These are phyloP conservation scores for Ascidia mentula DNA, from an alignment of 23 tunicate genomes.

Conservation along the genomic window DNA sequence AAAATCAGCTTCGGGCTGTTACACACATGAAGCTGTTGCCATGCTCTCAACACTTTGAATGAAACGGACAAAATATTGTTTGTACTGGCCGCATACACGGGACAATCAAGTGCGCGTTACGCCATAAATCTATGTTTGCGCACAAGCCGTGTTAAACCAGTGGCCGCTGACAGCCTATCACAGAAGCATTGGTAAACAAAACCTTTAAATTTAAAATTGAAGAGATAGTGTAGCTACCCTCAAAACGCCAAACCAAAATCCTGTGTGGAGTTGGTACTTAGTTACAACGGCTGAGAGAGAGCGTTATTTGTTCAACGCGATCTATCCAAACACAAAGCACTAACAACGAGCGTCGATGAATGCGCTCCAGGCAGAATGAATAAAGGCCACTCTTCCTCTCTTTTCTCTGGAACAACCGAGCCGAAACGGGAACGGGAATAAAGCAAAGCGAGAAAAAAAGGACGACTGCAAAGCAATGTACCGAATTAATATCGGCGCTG, in stretches of 20 bases:
- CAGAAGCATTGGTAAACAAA: neutral
- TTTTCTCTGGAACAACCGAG: neutral
- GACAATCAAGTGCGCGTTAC: neutral
- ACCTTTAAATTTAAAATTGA: neutral
- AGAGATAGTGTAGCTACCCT: conserved; percentile 5
- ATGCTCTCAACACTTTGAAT: neutral
- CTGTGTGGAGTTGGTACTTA: conserved; percentile 5
- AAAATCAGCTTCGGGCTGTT: too few species aligned
- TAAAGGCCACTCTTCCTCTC: neutral
- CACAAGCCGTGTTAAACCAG: neutral
- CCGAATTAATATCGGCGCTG: too few species aligned
- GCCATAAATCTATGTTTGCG: neutral
- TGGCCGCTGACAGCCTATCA: neutral
- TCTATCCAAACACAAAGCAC: conserved; percentile 7
- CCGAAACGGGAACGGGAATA: neutral
- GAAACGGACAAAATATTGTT: conserved; percentile 8
- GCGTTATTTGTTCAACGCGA: conserved; percentile 10
- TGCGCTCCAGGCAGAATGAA: neutral
- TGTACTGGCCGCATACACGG: neutral
- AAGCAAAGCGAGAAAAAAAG: too few species aligned
- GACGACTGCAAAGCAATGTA: too few species aligned
- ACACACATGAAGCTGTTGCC: too few species aligned
- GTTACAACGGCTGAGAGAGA: neutral
- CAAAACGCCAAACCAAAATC: neutral
- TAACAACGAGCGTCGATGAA: neutral